Conservation (phyloP, 2,797 vertebrate genomes). For the Dryobates pubescens region DNA sequence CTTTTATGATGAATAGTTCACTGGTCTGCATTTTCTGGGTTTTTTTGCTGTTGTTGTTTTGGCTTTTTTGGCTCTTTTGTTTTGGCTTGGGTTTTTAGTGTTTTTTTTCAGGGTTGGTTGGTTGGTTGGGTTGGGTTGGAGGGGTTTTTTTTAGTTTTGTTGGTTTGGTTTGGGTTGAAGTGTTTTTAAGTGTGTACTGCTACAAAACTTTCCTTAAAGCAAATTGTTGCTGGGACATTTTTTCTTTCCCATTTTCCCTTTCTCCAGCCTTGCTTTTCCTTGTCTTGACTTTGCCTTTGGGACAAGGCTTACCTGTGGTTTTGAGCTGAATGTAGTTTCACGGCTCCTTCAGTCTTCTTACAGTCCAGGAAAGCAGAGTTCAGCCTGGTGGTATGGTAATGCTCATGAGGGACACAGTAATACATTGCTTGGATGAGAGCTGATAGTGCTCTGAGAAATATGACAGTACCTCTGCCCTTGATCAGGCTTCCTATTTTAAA, state of each 20-base stretch:
- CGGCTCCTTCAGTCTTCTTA: background rate
- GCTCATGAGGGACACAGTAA: background rate
- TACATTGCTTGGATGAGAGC: conserved; percentile 30
- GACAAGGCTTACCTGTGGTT: background rate
- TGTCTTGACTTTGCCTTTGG: background rate
- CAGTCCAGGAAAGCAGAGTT: background rate
- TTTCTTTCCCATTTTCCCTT: background rate
- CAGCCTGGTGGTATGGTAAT: background rate
- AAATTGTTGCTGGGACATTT: background rate
- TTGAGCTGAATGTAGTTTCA: background rate
- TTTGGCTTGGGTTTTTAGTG: no score
- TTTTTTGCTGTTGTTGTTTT: no score
- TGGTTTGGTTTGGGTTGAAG: background rate
- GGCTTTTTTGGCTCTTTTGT: no score
- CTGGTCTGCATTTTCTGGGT: background rate
- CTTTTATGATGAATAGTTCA: background rate
- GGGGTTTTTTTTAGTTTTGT: background rate
- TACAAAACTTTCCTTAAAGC: background rate
- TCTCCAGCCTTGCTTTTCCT: background rate
- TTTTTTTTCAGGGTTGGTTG: no score
- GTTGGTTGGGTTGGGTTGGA: background rate
- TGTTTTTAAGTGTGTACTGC: background rate
- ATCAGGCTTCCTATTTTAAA: conserved; percentile 49
- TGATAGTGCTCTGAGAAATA: conserved; percentile 60
- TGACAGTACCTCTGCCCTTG: conserved; percentile 53